Base-by-base conservation (phyloP, 2,797 vertebrate genomes). In the Telmatherina bonti region DNA sequence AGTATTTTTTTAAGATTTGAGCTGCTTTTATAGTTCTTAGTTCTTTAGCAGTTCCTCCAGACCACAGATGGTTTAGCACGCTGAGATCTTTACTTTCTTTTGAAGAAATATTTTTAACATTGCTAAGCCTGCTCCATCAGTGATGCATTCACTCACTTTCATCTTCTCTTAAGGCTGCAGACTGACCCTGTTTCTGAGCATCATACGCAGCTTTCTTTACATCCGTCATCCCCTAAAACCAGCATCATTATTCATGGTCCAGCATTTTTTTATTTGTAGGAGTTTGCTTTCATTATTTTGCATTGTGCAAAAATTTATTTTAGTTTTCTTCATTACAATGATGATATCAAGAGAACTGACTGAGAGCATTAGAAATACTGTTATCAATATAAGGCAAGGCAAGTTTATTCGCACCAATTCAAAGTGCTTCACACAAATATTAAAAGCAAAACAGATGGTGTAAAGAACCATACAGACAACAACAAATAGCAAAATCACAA, bases 21-120 rank as follows among this genome's bases (percentile, higher is more conserved):
- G 60, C 35, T 1, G 26, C 45, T 76, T 88, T 65, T 85, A 83
- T 88, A 69, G 81, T 88, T 88, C 20, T 85, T n/a, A n/a, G n/a
- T 1, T 64, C 15, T 0, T 68, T 76, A 72, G 67, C 65, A 58
- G 58, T 73, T 83, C 53, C 51, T 66, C 31, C 43, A 61, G 81
- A 75, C 2, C 30, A 22, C 26, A 38, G 55, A 63, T 53, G n/a
- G 76, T 72, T 62, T 22, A 33, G 74, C 74, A 67, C 38, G 36
- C 86, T 62, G 88, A 18, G 51, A 85, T 86, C 68, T 54, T 54
- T 18, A 18, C 33, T 13, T 36, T 64, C 78, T 67, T 91, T 85
- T 87, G 82, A 89, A 85, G 74, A 76, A 71, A 36, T 73, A 84
- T 78, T 78, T 75, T 7, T 1, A 74, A 52, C 60, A 9, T 60